A percentile compares a stretch with the other conserved stretches of the same genome.
phyloP scores from a whole-genome alignment of 2,888 invertebrate genomes.

The Drosophila differens region DNA sequence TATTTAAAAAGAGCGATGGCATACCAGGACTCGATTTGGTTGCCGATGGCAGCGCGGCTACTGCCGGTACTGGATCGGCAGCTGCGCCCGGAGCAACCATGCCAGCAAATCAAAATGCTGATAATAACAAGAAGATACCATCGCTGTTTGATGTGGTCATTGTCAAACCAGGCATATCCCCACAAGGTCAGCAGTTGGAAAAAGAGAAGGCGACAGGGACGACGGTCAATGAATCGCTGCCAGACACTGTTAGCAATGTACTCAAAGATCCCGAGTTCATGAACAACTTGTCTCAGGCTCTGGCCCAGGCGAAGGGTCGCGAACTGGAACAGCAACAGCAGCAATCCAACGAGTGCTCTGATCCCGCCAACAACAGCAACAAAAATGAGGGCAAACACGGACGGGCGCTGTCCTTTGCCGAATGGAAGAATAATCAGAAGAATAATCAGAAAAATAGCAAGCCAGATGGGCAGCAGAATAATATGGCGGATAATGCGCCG shows the following conservation, averaged over 20 bases:
- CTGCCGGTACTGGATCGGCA: constrained; percentile 62
- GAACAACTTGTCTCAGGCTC: constrained; percentile 79
- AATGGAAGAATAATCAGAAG: constrained; percentile 73
- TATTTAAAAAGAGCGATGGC: constrained; percentile 84
- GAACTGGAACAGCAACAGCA: constrained; percentile 42
- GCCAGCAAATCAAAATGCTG: constrained; percentile 5
- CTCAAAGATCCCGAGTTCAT: constrained; percentile 83
- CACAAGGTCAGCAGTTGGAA: not conserved
- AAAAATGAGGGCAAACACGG: constrained; percentile 33
- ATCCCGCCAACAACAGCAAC: constrained; percentile 32
- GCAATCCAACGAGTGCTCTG: constrained; percentile 18
- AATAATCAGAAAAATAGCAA: constrained; percentile 26
- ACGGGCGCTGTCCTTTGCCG: constrained; percentile 67
- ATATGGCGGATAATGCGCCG: not conserved
- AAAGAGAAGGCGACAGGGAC: not conserved
- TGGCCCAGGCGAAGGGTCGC: constrained; percentile 77
- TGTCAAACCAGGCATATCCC: constrained; percentile 57
- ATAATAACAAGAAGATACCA: constrained; percentile 69
- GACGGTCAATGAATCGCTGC: constrained; percentile 24
- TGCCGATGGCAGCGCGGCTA: constrained; percentile 84
- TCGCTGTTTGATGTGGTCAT: constrained; percentile 82
- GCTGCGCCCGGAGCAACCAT: not conserved
- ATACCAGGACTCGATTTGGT: constrained; percentile 92
- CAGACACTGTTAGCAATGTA: constrained; percentile 71
- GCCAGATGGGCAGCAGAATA: not conserved